Conservation (phyloP, 2,113 vertebrate species). For the Urocolius indicus region DNA sequence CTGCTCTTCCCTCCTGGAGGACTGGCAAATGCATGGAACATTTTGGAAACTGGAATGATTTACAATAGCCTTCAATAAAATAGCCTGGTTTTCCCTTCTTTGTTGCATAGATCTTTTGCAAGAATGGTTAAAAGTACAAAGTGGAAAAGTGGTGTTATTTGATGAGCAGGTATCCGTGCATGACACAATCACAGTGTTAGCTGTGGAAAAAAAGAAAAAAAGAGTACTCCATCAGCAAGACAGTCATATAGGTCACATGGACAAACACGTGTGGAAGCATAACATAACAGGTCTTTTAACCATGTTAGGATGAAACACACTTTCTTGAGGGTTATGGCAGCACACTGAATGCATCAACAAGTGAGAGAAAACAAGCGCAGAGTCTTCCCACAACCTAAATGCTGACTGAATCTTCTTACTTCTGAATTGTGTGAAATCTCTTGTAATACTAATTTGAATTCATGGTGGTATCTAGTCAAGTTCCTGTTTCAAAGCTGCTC, state of each 20-base stretch:
- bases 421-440: background rate
- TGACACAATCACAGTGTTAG: slow-evolving; percentile 52
- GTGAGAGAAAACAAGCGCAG: background rate
- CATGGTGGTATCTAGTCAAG: background rate
- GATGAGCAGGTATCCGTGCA: slow-evolving; percentile 66
- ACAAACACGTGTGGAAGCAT: background rate
- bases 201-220: slow-evolving; percentile 36
- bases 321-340: background rate
- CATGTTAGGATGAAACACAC: background rate
- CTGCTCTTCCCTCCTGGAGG: background rate
- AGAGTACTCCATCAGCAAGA: background rate
- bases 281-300: background rate
- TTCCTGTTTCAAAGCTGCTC: background rate
- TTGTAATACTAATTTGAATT: background rate
- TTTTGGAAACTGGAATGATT: slow-evolving; percentile 54
- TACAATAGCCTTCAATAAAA: slow-evolving; percentile 49
- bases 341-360: background rate
- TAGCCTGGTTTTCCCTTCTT: slow-evolving; percentile 11
- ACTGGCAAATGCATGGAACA: slow-evolving; percentile 33
- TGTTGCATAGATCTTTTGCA: slow-evolving; percentile 43
- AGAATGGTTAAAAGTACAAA: slow-evolving; percentile 65
- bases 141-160: slow-evolving; percentile 44
- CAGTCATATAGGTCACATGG: background rate
- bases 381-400: background rate
- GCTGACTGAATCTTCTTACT: background rate